These are phyloP conservation scores for Pseudococcus jackbeardsleyi DNA, from an alignment of 2,888 invertebrate genomes.

Conservation along the genomic window DNA sequence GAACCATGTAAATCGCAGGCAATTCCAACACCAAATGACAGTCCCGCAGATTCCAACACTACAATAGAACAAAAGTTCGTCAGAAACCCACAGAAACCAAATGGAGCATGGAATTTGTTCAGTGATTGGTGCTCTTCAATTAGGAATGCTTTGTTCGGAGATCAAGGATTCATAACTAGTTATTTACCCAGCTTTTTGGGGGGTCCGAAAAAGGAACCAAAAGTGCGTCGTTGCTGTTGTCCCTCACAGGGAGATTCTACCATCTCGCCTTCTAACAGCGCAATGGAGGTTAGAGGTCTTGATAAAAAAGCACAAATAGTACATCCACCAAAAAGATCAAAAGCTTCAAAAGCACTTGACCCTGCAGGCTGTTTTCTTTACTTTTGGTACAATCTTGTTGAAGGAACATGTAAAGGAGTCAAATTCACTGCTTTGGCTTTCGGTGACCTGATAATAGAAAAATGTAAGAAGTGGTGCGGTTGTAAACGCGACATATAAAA, in stretches of 20 bases:
- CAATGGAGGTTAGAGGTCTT: neutral
- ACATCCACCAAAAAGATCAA: too few relatives aligned
- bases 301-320: too few relatives aligned
- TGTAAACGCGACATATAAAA: too few relatives aligned
- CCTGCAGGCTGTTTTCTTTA: too few relatives aligned
- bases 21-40: neutral
- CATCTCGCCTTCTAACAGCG: neutral
- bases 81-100: neutral
- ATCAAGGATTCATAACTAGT: neutral
- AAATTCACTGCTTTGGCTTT: too few relatives aligned
- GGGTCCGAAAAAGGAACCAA: neutral
- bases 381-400: too few relatives aligned
- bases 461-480: too few relatives aligned
- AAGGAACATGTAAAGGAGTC: too few relatives aligned
- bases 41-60: neutral
- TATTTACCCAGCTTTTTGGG: neutral
- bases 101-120: neutral
- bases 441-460: too few relatives aligned
- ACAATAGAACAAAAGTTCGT: neutral
- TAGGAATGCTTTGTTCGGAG: neutral
- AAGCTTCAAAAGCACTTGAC: too few relatives aligned
- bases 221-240: neutral
- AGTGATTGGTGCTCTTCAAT: neutral
- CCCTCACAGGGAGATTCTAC: neutral
- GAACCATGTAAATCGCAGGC: neutral